phyloP scores from a whole-genome alignment of 1,140 invertebrate genomes.

The Pogonognathellus flavescens region DNA sequence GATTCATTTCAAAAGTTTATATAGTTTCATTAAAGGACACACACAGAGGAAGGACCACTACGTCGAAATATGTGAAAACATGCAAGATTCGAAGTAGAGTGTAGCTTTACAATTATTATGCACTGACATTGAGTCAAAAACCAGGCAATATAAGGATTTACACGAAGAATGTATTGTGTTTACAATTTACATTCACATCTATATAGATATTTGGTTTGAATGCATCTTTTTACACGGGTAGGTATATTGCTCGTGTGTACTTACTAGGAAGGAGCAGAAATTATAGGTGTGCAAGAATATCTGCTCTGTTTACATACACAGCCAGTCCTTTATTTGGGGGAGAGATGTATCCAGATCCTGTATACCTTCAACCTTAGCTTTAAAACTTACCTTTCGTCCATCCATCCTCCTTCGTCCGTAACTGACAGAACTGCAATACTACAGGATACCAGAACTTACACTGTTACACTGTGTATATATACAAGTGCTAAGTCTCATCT shows the following conservation, averaged over 20 bases:
- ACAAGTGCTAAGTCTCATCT: background rate
- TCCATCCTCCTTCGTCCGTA: background rate
- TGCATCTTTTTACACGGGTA: background rate
- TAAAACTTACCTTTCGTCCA: background rate
- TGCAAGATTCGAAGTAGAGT: too few species aligned
- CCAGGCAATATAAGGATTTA: too few species aligned
- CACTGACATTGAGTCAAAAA: too few species aligned
- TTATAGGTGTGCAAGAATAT: constrained; percentile 10
- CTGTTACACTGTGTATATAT: background rate
- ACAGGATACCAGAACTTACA: background rate
- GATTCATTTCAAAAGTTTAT: too few species aligned
- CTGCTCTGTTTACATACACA: constrained; percentile 33
- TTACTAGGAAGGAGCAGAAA: background rate
- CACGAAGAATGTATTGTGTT: too few species aligned
- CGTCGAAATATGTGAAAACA: too few species aligned
- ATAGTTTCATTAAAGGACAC: too few species aligned
- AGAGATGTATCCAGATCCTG: constrained; percentile 16
- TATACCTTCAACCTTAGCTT: background rate
- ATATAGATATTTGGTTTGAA: background rate
- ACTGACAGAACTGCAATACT: constrained; percentile 12
- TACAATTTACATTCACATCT: background rate
- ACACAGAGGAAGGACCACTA: too few species aligned
- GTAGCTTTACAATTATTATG: too few species aligned
- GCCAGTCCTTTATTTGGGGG: constrained; percentile 47
- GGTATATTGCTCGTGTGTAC: constrained; percentile 1